Conservation (phyloP, 2,888 invertebrate genomes). For the Drosophila mettleri region DNA sequence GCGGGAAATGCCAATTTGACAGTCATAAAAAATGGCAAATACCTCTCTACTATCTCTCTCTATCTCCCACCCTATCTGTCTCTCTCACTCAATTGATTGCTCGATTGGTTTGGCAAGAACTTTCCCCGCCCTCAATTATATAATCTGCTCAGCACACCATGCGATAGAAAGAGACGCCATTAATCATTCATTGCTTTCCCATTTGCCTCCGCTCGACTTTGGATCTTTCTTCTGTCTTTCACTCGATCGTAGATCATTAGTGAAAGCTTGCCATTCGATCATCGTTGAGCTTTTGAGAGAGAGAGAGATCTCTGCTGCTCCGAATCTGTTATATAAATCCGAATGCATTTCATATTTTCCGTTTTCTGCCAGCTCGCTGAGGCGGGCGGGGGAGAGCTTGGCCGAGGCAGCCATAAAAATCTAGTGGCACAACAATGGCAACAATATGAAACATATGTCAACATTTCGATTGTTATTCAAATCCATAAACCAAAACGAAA, state of each 20-base stretch:
- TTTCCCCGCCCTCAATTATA: conserved; percentile 11
- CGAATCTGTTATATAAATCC: conserved; percentile 18
- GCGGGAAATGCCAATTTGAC: conserved; percentile 1
- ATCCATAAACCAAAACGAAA: conserved; percentile 70
- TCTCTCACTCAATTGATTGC: conserved; percentile 1
- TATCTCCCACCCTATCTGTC: background rate
- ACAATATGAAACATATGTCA: conserved; percentile 82
- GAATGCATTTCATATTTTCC: background rate
- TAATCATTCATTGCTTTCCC: conserved; percentile 5
- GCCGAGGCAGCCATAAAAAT: conserved; percentile 25
- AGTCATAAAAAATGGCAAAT: background rate
- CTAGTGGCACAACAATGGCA: conserved; percentile 58
- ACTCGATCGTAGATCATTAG: conserved; percentile 39
- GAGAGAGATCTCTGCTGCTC: conserved; percentile 43
- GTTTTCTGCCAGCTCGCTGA: background rate
- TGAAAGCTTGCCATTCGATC: conserved; percentile 43
- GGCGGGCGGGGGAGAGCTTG: background rate
- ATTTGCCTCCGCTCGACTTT: background rate
- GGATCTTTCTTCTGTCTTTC: conserved; percentile 1
- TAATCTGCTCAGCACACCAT: background rate
- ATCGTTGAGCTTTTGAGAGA: conserved; percentile 29
- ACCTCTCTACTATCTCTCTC: background rate
- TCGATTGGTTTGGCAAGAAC: conserved; percentile 13
- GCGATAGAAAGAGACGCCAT: conserved; percentile 15
- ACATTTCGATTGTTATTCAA: conserved; percentile 83